These are phyloP conservation scores for Anthrax anthrax DNA, from an alignment of 2,888 invertebrate species.

Conservation along the genomic window DNA sequence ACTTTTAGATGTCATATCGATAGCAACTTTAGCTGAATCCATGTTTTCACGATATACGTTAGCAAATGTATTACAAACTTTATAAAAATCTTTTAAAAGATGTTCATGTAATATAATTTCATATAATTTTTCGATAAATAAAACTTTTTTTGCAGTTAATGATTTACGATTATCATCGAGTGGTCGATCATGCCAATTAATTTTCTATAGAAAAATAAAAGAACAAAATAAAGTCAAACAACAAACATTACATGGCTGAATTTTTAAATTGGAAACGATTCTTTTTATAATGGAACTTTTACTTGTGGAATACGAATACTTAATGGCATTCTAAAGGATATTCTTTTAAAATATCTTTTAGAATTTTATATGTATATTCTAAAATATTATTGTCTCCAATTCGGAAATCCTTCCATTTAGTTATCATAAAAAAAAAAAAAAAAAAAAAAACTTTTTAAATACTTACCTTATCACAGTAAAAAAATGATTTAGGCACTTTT, in stretches of 20 bases:
- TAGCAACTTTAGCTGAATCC: conserved; percentile 17
- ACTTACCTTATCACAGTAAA: conserved; percentile 9
- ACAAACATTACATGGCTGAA: not conserved
- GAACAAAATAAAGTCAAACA: not conserved
- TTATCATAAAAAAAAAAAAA: not conserved
- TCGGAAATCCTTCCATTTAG: no score
- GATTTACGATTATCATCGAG: conserved; percentile 10
- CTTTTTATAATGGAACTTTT: no score
- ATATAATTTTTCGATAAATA: conserved; percentile 19
- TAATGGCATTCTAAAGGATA: no score
- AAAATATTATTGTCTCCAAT: no score
- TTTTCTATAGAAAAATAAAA: not conserved
- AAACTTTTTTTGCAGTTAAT: conserved; percentile 16
- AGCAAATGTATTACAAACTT: conserved; percentile 17
- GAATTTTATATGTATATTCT: no score
- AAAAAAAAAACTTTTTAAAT: not conserved
- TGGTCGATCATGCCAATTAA: conserved; percentile 15
- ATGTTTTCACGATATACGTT: conserved; percentile 14
- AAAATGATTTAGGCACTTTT: conserved; percentile 16
- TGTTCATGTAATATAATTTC: conserved; percentile 20
- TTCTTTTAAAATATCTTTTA: no score
- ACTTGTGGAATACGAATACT: no score
- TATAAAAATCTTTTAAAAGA: conserved; percentile 19
- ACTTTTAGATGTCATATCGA: conserved; percentile 14
- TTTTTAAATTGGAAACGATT: not conserved